These are phyloP conservation scores for Cochlearius cochlearius DNA, from an alignment of 2,113 vertebrate species.

Conservation along the genomic window DNA sequence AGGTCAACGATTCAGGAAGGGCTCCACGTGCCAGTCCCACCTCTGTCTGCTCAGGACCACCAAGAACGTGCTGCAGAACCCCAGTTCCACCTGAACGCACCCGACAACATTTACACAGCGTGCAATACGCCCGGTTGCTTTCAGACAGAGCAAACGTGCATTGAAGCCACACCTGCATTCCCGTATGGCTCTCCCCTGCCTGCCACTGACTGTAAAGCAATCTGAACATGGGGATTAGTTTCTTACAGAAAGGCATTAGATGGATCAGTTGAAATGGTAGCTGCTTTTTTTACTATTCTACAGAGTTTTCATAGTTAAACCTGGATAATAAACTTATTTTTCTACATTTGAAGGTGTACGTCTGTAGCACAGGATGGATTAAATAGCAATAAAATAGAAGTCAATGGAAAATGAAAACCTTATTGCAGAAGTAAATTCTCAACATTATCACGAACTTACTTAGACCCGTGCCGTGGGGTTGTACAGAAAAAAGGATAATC, in stretches of 20 bases:
- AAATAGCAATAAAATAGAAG: neutral
- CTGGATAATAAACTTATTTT: neutral
- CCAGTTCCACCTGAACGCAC: neutral
- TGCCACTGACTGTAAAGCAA: neutral
- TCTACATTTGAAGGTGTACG: neutral
- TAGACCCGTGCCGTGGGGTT: neutral
- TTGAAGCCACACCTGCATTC: neutral
- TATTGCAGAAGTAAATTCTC: neutral
- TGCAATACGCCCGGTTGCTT: neutral
- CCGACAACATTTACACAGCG: rapidly evolving
- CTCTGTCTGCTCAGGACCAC: neutral
- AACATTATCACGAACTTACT: neutral
- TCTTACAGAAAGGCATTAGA: neutral
- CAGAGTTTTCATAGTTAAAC: neutral
- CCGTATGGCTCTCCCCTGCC: neutral
- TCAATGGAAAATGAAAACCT: neutral
- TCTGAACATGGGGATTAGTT: neutral
- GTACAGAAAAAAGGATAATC: neutral
- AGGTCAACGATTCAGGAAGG: neutral
- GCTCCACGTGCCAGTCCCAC: neutral
- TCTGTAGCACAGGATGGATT: neutral
- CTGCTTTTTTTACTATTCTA: neutral
- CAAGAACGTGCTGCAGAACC: neutral
- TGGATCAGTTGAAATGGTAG: neutral
- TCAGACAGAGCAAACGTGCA: neutral